Percentiles rank a stretch among this genome's conserved stretches.
Evolutionary conservation across 2,797 vertebrate species (phyloP).

Genomic region (Channallabes apus): DNA sequence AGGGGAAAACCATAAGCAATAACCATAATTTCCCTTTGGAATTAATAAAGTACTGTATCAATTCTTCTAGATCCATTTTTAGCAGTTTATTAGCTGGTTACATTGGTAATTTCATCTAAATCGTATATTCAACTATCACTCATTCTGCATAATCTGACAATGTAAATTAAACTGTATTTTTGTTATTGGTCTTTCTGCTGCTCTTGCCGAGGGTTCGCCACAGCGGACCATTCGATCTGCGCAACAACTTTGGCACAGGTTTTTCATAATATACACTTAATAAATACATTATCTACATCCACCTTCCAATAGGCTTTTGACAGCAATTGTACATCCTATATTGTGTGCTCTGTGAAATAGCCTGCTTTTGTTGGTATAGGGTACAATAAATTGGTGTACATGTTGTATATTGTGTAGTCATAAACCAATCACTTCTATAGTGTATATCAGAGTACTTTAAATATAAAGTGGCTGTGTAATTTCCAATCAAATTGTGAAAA

Average conservation of each 20-base stretch:
- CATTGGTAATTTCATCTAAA: too few species aligned
- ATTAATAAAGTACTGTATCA: too few species aligned
- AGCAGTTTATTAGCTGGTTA: too few species aligned
- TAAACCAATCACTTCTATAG: not conserved
- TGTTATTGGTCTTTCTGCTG: not conserved
- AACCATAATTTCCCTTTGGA: too few species aligned
- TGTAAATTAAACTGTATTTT: too few species aligned
- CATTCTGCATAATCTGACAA: too few species aligned
- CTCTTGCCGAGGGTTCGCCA: too few species aligned
- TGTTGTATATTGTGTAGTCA: not conserved
- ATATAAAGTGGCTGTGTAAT: not conserved
- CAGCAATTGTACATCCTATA: not conserved
- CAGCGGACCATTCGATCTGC: too few species aligned
- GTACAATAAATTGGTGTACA: not conserved
- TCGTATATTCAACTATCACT: too few species aligned
- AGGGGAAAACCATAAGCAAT: too few species aligned
- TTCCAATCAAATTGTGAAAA: not conserved
- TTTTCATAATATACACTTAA: not conserved
- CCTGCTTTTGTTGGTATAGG: not conserved
- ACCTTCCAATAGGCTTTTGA: not conserved
- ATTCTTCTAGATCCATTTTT: too few species aligned
- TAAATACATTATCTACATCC: not conserved
- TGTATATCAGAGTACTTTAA: not conserved
- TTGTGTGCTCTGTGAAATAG: not conserved
- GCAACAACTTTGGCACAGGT: not conserved